Conservation (phyloP, 2,888 invertebrate species). For the Spisula subtruncata region DNA sequence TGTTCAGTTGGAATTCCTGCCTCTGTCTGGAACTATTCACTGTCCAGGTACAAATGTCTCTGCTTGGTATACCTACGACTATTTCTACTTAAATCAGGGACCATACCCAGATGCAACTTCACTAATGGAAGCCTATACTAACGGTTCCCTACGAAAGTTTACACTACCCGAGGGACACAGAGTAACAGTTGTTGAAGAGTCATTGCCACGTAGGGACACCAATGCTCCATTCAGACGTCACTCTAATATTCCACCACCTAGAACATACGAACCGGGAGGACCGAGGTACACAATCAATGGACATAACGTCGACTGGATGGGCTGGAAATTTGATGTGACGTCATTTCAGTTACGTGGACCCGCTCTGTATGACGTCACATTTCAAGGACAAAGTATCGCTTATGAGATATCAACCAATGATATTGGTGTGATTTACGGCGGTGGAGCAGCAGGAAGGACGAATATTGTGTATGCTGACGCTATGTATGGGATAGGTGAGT, state of each 20-base stretch:
- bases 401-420: conserved; percentile 78
- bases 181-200: conserved; percentile 52
- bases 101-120: conserved; percentile 68
- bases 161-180: conserved; percentile 68
- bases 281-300: conserved; percentile 73
- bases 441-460: conserved; percentile 60
- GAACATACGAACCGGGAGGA: conserved; percentile 73
- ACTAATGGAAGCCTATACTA: conserved; percentile 65
- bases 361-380: conserved; percentile 67
- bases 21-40: conserved; percentile 71
- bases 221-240: conserved; percentile 56
- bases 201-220: conserved; percentile 61
- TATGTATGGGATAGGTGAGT: conserved; percentile 69
- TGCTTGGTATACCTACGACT: conserved; percentile 69
- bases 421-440: conserved; percentile 70
- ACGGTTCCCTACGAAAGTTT: conserved; percentile 62
- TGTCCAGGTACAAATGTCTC: conserved; percentile 70
- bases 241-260: conserved; percentile 70
- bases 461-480: conserved; percentile 70
- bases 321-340: conserved; percentile 75
- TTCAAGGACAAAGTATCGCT: conserved; percentile 71
- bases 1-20: conserved; percentile 70
- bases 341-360: conserved; percentile 68
- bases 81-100: conserved; percentile 76
- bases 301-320: conserved; percentile 75